Percentiles rank a stretch among this genome's conserved stretches.
Conservation (phyloP, 2,797 vertebrate genomes). For the Heliangelus exortis region DNA sequence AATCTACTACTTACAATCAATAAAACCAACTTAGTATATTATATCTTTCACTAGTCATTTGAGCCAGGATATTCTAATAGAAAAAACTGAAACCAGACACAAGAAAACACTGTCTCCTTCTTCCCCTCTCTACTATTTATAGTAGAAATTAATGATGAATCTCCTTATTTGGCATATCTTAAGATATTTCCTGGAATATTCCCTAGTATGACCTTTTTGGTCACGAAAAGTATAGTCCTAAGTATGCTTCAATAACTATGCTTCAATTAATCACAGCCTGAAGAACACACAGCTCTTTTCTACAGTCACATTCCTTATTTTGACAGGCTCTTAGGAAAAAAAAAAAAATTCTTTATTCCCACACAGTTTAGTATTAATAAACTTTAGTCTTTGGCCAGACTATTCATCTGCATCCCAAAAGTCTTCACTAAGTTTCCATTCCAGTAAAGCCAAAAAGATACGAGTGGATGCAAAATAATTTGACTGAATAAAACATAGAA, state of each 20-base stretch:
- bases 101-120: neutral
- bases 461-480: neutral
- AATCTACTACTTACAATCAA: neutral
- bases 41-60: neutral
- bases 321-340: neutral
- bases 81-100: neutral
- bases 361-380: neutral
- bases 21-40: slow-evolving; percentile 9
- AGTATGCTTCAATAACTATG: neutral
- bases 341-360: neutral
- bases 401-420: neutral
- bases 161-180: neutral
- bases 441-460: neutral
- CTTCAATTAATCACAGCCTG: neutral
- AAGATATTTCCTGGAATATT: neutral
- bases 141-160: neutral
- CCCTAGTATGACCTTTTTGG: neutral
- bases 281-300: neutral
- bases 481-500: neutral
- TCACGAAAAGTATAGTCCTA: neutral
- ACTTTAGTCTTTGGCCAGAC: neutral
- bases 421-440: neutral
- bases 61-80: neutral
- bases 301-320: neutral
- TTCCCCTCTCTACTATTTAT: neutral